Conservation (phyloP, 2,888 invertebrate genomes). For the Incurvaria masculella region DNA sequence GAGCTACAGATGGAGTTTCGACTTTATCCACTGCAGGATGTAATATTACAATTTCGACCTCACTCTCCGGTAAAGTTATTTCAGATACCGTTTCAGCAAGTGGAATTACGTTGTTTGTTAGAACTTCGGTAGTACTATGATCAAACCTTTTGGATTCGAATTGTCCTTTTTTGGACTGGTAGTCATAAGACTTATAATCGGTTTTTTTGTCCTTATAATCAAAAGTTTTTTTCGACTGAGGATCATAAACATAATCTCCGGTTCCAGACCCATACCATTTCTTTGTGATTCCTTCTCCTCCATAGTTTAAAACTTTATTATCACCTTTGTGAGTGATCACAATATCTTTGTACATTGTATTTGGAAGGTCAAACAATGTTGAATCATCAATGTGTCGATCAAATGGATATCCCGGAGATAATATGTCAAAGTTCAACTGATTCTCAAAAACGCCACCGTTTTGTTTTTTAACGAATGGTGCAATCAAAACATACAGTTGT, state of each 20-base stretch:
- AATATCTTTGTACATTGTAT: slow-evolving; percentile 35
- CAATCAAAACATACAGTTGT: slow-evolving; percentile 62
- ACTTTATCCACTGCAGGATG: too few species aligned
- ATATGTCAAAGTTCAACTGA: slow-evolving; percentile 37
- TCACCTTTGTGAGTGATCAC: slow-evolving; percentile 31
- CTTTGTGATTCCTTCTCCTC: slow-evolving; percentile 21
- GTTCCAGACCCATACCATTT: slow-evolving; percentile 19
- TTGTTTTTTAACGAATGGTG: slow-evolving; percentile 42
- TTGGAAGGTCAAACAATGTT: slow-evolving; percentile 34
- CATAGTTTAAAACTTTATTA: slow-evolving; percentile 21
- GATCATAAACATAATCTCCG: slow-evolving; percentile 16
- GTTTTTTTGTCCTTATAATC: slow-evolving; percentile 15
- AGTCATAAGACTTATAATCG: slow-evolving; percentile 9
- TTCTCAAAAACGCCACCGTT: slow-evolving; percentile 32
- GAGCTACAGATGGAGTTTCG: too few species aligned
- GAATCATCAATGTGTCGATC: slow-evolving; percentile 60
- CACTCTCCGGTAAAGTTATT: too few species aligned
- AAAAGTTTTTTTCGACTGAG: slow-evolving; percentile 18
- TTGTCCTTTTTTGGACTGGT: slow-evolving; percentile 11
- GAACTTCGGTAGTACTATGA: too few species aligned
- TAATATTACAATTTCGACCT: too few species aligned
- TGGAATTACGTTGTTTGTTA: too few species aligned
- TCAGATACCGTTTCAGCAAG: too few species aligned
- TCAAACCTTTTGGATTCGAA: not conserved
- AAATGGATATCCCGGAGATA: slow-evolving; percentile 68